Percentiles rank a stretch among this genome's conserved stretches.
phyloP scores from a whole-genome alignment of 2,888 invertebrate species.

The Papilio gigon region DNA sequence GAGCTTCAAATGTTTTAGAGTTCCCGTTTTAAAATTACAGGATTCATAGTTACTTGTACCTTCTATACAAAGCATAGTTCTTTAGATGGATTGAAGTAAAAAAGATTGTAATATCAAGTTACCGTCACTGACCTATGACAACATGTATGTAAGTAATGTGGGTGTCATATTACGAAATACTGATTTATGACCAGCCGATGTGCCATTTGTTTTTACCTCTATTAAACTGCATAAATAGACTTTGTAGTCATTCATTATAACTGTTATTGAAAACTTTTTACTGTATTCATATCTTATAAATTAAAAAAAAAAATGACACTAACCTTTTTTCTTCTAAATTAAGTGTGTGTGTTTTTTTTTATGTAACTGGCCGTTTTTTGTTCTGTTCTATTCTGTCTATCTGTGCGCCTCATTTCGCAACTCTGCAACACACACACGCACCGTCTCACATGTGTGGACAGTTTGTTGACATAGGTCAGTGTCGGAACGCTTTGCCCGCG shows the following conservation, averaged over 20 bases:
- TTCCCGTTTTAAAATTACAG: neutral
- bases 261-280: neutral
- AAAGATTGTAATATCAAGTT: neutral
- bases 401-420: constrained; percentile 30
- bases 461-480: constrained; percentile 80
- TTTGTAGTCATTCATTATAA: neutral
- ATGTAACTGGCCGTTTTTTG: neutral
- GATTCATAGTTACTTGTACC: neutral
- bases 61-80: neutral
- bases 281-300: no score
- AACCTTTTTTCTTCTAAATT: no score
- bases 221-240: neutral
- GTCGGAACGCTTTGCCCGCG: constrained; percentile 55
- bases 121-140: neutral
- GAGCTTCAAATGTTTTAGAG: constrained; percentile 30
- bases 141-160: neutral
- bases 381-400: constrained; percentile 25
- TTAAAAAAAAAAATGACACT: no score
- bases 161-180: constrained; percentile 14
- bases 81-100: constrained; percentile 15
- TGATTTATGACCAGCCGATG: neutral
- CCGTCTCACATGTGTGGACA: constrained; percentile 51
- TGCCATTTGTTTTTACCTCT: neutral
- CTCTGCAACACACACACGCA: constrained; percentile 17
- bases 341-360: neutral